Evolutionary conservation across 2,888 invertebrate species (phyloP), one percentile per base, ranked within the genome.

Genomic region (Acronicta psi): DNA sequence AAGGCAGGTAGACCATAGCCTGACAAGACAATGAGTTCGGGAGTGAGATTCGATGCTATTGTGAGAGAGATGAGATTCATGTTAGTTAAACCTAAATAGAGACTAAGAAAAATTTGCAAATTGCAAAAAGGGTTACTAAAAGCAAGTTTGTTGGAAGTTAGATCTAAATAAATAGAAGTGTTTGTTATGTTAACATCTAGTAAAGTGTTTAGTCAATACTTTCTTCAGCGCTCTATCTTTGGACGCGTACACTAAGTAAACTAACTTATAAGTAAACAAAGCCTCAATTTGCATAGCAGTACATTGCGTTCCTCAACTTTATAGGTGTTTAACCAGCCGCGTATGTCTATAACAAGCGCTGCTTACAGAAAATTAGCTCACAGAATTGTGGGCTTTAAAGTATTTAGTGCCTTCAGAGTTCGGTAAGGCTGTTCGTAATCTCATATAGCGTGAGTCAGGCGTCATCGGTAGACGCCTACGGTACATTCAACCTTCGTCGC

Each of bases 381-480:
- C 63, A 58, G 65, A 68, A 88, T 86, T 87, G 74, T 64, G 36
- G 51, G 38, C 50, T 81, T 75, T 79, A 71, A 74, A 73, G 70
- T 79, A 77, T 84, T 83, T 83, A 77, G 73, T 80, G 81, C 81
- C 87, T 85, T 81, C 78, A 81, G 82, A 83, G 64, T 64, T 68
- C 51, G 52, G 59, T 46, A 82, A 83, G 85, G 82, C 77, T 80
- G 76, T 81, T 77, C 68, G 69, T 85, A 84, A 87, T 87, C 84
- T 91, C 86, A 88, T 88, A 89, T 82, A 84, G 84, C 84, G 86
- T 83, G 86, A 80, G 86, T 71, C 85, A 74, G 52, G 86, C 91
- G 89, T 85, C 88, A 83, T 84, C 80, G 87, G 36, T 82, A 83
- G 87, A 90, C 93, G 93, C 88, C 80, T 89, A 85, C 84, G 70